phyloP scores from a whole-genome alignment of 2,797 vertebrate genomes.

The Pipistrellus pygmaeus region DNA sequence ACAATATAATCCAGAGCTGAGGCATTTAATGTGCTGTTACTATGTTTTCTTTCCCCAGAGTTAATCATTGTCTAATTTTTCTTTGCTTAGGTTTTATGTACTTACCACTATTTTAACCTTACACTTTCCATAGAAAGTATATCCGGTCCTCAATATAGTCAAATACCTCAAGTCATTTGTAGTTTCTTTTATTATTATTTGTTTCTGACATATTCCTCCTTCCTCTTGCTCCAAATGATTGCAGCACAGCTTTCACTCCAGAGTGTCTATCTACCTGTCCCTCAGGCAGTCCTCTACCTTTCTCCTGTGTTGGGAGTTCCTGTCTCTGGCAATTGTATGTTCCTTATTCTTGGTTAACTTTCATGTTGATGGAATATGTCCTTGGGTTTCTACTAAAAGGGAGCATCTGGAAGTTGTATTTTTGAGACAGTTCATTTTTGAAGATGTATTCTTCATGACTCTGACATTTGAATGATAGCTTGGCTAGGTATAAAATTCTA shows the following conservation, averaged over 20 bases:
- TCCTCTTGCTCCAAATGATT: neutral
- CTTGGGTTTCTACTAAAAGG: neutral
- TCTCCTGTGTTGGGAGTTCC: neutral
- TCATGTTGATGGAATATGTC: neutral
- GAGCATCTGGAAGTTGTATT: neutral
- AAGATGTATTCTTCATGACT: conserved; percentile 5
- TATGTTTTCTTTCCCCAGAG: neutral
- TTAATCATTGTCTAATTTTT: neutral
- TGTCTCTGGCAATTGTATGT: neutral
- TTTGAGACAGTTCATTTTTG: neutral
- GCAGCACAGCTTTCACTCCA: neutral
- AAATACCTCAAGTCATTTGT: neutral
- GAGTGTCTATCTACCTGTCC: neutral
- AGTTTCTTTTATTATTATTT: neutral
- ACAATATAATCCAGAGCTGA: neutral
- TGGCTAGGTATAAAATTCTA: conserved; percentile 65
- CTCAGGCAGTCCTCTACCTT: neutral
- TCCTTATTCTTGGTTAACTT: neutral
- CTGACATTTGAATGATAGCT: neutral
- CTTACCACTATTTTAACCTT: neutral
- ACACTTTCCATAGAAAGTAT: neutral
- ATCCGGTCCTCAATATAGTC: neutral
- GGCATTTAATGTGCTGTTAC: neutral
- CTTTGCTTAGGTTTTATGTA: conserved; percentile 24
- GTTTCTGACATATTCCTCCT: neutral